Base-by-base conservation (phyloP, 2,888 invertebrate genomes). In the Platypus cylindrus region DNA sequence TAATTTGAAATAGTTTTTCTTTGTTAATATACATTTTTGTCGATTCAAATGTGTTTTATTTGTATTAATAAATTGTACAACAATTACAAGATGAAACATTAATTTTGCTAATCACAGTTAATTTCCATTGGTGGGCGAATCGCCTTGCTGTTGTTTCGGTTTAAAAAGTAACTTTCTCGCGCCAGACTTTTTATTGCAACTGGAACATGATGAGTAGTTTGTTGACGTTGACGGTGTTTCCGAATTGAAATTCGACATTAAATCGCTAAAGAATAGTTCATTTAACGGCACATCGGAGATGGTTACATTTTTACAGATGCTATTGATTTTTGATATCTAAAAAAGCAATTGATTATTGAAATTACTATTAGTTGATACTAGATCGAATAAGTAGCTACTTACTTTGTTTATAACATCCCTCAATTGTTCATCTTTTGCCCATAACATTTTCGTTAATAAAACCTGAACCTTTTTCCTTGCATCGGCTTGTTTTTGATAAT, bases 401-500 rank as follows among this genome's bases (percentile, higher is more conserved):
- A 50, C 52, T 43, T 48, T 50, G 12, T 40, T 36, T 9, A 41
- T 46, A 4, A 51, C 42, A 15, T 26, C 28, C 29, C 41, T 37
- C 7, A 53, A 35, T 39, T 52, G 46, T 20, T 51, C 41, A 36
- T 58, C 56, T 41, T 57, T 56, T 29, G 53, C 53, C 27, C 54
- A 47, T 12, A 59, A 42, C 45, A 60, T 45, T 28, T 49, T 48
- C 2, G 56, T 51, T 17, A 60, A 41, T 37, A 54, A 46, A 11
- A 45, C 35, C 29, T 58, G 54, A 3, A 56, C 48, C 17, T 53
- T 48, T 34, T 53, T 54, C 25, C 59, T 57, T 2, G 49, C 47
- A 32, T 52, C 47, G 7, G 53, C 49, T 37, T 58, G 56, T 5
- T 40, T 44, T 37, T 58, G 53, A 36, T 58, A 58, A 45, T 60